Evolutionary conservation across 2,113 vertebrate species (phyloP).

Genomic region (Pseudolaguvia tuberculata): DNA sequence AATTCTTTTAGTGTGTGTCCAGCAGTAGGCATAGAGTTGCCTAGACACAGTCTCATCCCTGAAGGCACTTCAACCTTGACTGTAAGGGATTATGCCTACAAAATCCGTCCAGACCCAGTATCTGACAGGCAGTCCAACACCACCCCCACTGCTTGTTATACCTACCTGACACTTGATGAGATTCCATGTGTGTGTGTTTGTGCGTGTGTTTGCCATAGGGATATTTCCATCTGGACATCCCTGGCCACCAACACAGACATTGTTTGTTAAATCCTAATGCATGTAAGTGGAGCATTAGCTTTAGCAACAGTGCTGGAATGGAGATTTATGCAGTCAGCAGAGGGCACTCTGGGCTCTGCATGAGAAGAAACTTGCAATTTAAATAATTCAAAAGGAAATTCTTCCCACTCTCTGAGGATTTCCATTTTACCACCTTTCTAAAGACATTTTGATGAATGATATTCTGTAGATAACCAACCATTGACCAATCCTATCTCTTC

Average conservation of each 20-base stretch:
- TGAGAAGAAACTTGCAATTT: not conserved
- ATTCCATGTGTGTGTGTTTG: not conserved
- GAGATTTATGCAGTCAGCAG: not conserved
- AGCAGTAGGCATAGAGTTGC: no score
- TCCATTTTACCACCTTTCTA: no score
- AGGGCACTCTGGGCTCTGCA: not conserved
- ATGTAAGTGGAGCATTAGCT: constrained; percentile 26
- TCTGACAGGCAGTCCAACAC: constrained; percentile 13
- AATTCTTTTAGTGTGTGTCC: no score
- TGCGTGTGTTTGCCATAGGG: not conserved
- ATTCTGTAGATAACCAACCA: no score
- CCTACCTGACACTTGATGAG: constrained; percentile 25
- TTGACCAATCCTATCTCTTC: no score
- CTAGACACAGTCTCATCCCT: not conserved
- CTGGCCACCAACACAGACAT: constrained; percentile 9
- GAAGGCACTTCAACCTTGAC: constrained; percentile 25
- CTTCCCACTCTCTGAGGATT: no score
- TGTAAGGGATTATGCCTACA: constrained; percentile 32
- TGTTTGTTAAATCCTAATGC: constrained; percentile 34
- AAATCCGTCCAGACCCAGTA: constrained; percentile 6
- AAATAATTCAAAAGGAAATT: not conserved
- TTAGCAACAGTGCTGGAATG: not conserved
- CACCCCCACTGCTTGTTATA: not conserved
- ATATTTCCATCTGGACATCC: constrained; percentile 22
- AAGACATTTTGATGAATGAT: no score